Percentiles rank a stretch among this genome's conserved stretches.
phyloP scores from a whole-genome alignment of 2,888 invertebrate species.

The Melanchra persicariae region DNA sequence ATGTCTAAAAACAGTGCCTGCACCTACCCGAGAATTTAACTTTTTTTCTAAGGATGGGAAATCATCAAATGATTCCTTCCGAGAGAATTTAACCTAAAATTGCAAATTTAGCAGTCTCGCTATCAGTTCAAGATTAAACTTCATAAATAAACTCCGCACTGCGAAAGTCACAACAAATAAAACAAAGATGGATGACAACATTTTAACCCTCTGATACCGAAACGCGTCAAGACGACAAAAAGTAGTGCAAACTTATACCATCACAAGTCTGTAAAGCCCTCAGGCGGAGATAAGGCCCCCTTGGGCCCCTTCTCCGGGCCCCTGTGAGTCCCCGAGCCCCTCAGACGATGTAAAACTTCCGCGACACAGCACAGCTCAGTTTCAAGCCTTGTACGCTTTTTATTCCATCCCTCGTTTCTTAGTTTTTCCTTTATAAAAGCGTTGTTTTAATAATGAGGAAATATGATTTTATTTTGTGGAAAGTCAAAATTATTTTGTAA shows the following conservation, averaged over 20 bases:
- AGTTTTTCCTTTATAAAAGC: constrained; percentile 6
- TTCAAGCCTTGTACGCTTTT: constrained; percentile 31
- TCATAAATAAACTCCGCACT: constrained; percentile 1
- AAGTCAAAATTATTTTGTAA: neutral
- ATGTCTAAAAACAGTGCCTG: too few species aligned
- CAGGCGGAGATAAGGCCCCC: constrained; percentile 48
- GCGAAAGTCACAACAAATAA: neutral
- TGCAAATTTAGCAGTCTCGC: neutral
- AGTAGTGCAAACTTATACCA: constrained; percentile 44
- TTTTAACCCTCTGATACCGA: neutral
- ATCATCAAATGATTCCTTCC: too few species aligned
- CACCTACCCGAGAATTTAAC: too few species aligned
- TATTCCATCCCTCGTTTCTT: neutral
- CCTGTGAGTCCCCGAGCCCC: neutral
- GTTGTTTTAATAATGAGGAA: neutral
- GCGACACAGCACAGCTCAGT: constrained; percentile 31
- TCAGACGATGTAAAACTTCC: constrained; percentile 48
- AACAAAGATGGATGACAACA: constrained; percentile 23
- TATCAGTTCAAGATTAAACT: neutral
- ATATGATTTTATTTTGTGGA: neutral
- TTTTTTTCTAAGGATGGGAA: too few species aligned
- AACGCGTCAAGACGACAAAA: constrained; percentile 28
- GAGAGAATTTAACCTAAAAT: too few species aligned
- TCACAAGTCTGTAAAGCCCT: constrained; percentile 48
- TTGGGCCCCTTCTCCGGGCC: neutral